These are phyloP conservation scores for Sebastes elongatus DNA, from an alignment of 2,797 vertebrate species.

Conservation along the genomic window DNA sequence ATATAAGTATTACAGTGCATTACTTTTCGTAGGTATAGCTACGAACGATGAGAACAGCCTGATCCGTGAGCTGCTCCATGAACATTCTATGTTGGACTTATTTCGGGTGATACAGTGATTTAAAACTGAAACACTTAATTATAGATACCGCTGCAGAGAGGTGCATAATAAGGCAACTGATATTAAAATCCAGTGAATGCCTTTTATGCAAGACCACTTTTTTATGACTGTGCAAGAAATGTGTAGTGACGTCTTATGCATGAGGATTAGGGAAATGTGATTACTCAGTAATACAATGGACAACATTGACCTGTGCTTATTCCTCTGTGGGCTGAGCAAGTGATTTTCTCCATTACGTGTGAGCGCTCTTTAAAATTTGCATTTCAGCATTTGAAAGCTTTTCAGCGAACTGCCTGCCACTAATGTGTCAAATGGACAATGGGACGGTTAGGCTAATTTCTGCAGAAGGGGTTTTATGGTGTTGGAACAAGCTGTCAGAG, in stretches of 20 bases:
- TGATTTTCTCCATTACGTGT: slow-evolving; percentile 49
- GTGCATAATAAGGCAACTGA: not conserved
- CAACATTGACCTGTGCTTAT: slow-evolving; percentile 40
- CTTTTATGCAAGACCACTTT: not conserved
- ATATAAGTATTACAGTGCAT: not conserved
- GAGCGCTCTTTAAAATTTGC: slow-evolving; percentile 34
- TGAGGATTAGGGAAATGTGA: slow-evolving; percentile 47
- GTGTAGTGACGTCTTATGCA: slow-evolving; percentile 3
- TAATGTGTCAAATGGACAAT: slow-evolving; percentile 68
- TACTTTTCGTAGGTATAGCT: not conserved
- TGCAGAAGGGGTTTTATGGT: slow-evolving; percentile 49
- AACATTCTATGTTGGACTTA: not conserved
- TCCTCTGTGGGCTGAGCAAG: slow-evolving; percentile 47
- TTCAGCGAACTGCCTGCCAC: slow-evolving; percentile 50
- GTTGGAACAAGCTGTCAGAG: slow-evolving; percentile 45
- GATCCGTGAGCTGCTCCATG: not conserved
- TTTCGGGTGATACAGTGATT: not conserved
- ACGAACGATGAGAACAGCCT: not conserved
- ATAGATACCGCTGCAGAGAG: not conserved
- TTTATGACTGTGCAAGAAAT: slow-evolving; percentile 8
- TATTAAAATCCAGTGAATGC: not conserved
- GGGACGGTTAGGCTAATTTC: slow-evolving; percentile 53
- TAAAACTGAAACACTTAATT: not conserved
- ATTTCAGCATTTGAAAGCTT: slow-evolving; percentile 44
- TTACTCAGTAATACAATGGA: slow-evolving; percentile 24